Evolutionary conservation across 1,140 invertebrate species (phyloP).

Genomic region (Drosophila lacertosa): DNA sequence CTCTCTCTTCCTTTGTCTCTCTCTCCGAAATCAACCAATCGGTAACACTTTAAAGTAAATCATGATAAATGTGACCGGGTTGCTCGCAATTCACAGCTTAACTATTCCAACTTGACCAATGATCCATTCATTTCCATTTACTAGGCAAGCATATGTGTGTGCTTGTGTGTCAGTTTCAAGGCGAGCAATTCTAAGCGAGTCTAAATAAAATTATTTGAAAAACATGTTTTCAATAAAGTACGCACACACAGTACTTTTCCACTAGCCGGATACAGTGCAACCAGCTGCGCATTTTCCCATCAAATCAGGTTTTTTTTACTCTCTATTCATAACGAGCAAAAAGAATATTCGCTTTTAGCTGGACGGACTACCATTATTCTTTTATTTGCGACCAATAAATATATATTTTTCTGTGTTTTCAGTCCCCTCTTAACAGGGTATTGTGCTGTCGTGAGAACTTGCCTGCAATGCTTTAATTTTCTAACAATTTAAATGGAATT

Average conservation of each 20-base stretch:
- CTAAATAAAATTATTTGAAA: constrained; percentile 23
- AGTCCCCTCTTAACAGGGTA: no score
- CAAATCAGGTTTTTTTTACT: background rate
- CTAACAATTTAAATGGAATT: no score
- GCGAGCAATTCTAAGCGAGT: background rate
- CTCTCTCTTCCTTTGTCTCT: background rate
- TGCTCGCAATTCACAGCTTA: constrained; percentile 10
- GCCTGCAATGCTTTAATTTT: no score
- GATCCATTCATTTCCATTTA: background rate
- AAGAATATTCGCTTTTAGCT: no score
- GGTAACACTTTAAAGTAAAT: constrained; percentile 23
- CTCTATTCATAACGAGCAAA: background rate
- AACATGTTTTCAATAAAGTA: constrained; percentile 1
- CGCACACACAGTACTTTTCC: background rate
- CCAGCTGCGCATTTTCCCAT: background rate
- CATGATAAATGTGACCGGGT: constrained; percentile 30
- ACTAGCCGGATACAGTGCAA: background rate
- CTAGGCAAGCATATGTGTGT: background rate
- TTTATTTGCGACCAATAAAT: no score
- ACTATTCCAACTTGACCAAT: constrained; percentile 31
- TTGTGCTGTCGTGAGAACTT: no score
- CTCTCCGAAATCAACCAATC: background rate
- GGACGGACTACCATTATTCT: no score
- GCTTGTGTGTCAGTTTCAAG: background rate
- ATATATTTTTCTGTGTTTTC: no score